These are phyloP conservation scores for Bombus consobrinus DNA, from an alignment of 1,140 invertebrate genomes.

Conservation along the genomic window DNA sequence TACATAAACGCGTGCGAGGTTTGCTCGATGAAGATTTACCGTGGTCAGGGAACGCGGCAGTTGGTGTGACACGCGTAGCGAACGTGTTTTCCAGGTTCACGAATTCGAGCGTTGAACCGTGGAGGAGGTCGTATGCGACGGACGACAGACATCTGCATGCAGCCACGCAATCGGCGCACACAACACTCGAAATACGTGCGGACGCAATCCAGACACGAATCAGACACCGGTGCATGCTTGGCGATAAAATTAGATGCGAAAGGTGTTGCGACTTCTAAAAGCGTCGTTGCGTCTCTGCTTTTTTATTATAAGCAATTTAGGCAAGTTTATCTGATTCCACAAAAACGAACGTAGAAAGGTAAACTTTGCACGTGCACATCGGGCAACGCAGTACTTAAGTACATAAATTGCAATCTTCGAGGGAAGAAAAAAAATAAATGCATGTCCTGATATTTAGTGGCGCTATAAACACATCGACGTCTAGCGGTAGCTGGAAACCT, in stretches of 20 bases:
- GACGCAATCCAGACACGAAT: conserved; percentile 39
- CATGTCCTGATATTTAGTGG: too few relatives aligned
- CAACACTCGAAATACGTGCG: background rate
- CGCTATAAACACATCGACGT: too few relatives aligned
- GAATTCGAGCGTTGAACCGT: background rate
- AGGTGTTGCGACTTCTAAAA: conserved; percentile 12
- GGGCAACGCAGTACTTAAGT: too few relatives aligned
- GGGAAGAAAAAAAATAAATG: too few relatives aligned
- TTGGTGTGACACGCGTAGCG: background rate
- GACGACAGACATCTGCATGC: background rate
- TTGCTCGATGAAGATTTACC: conserved; percentile 27
- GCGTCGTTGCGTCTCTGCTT: background rate
- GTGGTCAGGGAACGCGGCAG: background rate
- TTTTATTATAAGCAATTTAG: background rate
- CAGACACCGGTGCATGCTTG: conserved; percentile 19
- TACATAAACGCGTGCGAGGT: background rate
- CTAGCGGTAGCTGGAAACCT: too few relatives aligned
- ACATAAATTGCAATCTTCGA: too few relatives aligned
- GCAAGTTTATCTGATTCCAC: too few relatives aligned
- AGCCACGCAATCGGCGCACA: conserved; percentile 2
- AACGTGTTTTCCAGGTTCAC: conserved; percentile 12
- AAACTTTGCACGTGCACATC: too few relatives aligned
- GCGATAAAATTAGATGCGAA: conserved; percentile 43
- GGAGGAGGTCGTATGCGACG: background rate
- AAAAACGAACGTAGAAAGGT: too few relatives aligned